phyloP scores from a whole-genome alignment of 2,797 vertebrate genomes.

The Lophius americanus region DNA sequence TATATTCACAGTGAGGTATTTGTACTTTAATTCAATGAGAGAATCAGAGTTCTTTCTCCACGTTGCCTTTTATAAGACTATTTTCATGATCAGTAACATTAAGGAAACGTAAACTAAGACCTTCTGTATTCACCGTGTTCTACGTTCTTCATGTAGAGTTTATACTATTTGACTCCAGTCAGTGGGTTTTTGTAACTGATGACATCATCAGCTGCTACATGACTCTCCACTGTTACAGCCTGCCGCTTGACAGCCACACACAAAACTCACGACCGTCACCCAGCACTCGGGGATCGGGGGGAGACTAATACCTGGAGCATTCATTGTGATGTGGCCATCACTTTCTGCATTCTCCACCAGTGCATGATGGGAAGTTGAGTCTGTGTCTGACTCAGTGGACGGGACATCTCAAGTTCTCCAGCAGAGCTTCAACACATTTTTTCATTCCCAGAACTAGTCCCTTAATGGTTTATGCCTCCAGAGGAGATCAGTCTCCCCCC shows the following conservation, averaged over 20 bases:
- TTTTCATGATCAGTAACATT: no score
- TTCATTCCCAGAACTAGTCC: slow-evolving; percentile 28
- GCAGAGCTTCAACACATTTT: slow-evolving; percentile 13
- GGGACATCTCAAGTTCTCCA: slow-evolving; percentile 18
- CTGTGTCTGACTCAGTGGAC: slow-evolving; percentile 13
- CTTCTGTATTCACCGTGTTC: no score
- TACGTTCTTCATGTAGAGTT: no score
- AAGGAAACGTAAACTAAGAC: no score
- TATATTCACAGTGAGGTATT: no score
- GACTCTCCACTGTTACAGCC: slow-evolving; percentile 36
- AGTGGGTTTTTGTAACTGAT: slow-evolving; percentile 6
- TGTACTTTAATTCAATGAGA: no score
- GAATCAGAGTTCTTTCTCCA: no score
- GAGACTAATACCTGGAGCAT: slow-evolving; percentile 30
- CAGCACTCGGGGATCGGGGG: slow-evolving; percentile 33
- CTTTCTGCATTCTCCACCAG: slow-evolving; percentile 52
- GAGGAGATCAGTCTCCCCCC: slow-evolving; percentile 39
- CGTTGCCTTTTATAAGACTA: no score
- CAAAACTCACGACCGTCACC: slow-evolving; percentile 57
- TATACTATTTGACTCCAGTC: background rate
- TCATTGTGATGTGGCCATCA: slow-evolving; percentile 49
- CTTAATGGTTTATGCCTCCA: slow-evolving; percentile 43
- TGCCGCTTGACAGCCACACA: slow-evolving; percentile 58
- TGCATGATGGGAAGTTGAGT: slow-evolving; percentile 52
- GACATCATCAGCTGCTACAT: slow-evolving; percentile 67